These are phyloP conservation scores for Zelleria hepariella DNA, from an alignment of 2,888 invertebrate genomes.

Conservation along the genomic window DNA sequence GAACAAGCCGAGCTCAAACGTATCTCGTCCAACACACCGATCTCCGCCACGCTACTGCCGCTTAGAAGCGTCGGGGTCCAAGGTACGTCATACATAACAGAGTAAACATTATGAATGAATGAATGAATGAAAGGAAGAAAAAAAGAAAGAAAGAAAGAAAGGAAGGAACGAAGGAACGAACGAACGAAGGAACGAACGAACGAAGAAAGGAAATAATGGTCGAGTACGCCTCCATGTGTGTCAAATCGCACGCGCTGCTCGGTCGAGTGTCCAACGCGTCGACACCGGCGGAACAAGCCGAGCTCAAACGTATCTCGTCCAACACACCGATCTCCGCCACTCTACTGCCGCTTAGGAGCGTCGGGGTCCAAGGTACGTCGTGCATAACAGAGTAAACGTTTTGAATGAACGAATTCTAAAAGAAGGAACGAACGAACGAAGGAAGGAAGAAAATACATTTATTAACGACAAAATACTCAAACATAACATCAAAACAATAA, in stretches of 20 bases:
- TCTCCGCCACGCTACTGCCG: conserved; percentile 90
- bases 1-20: conserved; percentile 80
- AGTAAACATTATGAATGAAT: no score
- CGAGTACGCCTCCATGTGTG: conserved; percentile 91
- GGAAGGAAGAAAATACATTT: no score
- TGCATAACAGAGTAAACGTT: no score
- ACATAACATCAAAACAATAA: no score
- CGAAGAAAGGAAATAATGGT: conserved; percentile 95
- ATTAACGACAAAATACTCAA: no score
- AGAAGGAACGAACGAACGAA: no score
- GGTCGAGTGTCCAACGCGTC: conserved; percentile 89
- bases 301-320: conserved; percentile 80
- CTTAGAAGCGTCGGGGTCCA: conserved; percentile 97
- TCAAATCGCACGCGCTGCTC: conserved; percentile 93
- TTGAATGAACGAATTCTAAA: no score
- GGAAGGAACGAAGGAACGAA: no score
- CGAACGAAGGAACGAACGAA: no score
- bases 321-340: conserved; percentile 83
- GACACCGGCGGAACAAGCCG: conserved; percentile 78
- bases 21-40: conserved; percentile 80
- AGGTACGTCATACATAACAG: no score
- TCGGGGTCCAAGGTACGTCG: conserved; percentile 96
- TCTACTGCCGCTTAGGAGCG: conserved; percentile 92
- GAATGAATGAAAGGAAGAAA: no score
- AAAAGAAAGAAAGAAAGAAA: no score